Base-by-base conservation (phyloP, 2,888 invertebrate species). In the Syritta pipiens region DNA sequence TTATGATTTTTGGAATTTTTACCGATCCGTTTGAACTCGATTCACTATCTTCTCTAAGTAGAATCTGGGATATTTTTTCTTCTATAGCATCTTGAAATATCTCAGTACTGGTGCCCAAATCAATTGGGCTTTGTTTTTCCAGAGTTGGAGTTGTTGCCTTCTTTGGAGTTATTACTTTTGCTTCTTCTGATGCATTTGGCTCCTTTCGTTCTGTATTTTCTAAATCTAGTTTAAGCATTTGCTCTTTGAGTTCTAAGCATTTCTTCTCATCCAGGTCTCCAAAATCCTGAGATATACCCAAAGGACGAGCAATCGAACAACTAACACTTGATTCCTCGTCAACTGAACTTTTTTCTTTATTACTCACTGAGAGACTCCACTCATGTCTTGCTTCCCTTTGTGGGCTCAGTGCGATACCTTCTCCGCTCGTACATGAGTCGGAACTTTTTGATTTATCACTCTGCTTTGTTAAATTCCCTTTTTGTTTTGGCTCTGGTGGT, bases 341-440 rank as follows among this genome's bases (percentile, higher is more conserved):
- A 14, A 92, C 89, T 1, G 92, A 92, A 84, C 92, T 92, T 42
- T 93, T 93, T 86, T 93, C 93, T 72, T 92, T 89, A 37, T 84
- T 85, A 69, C 85, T 89, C 60, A 84, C 89, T 75, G 53, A 87
- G 12, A 90, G 87, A 76, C 90, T 91, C 75, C 90, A 91, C 55
- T 91, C 91, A 35, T 83, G 83, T 0, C 89, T 89, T 46, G 90
- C 89, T 55, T 85, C 84, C 10, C 83, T 82, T 59, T 90, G 90
- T 6, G 93, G 93, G 84, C 93, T 93, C 0, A 90, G 89, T 85
- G 93, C 93, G 86, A 93, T 93, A 4, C 53, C 63, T 85, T 94
- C 94, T n/a, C 93, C 92, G 83, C 93, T 94, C 0, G 94, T 94
- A 94, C 94, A 95, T 0, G 95, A 95, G 84, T 95, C 95, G 1